Evolutionary conservation across 2,888 invertebrate genomes (phyloP).

Genomic region (Leucoma salicis): DNA sequence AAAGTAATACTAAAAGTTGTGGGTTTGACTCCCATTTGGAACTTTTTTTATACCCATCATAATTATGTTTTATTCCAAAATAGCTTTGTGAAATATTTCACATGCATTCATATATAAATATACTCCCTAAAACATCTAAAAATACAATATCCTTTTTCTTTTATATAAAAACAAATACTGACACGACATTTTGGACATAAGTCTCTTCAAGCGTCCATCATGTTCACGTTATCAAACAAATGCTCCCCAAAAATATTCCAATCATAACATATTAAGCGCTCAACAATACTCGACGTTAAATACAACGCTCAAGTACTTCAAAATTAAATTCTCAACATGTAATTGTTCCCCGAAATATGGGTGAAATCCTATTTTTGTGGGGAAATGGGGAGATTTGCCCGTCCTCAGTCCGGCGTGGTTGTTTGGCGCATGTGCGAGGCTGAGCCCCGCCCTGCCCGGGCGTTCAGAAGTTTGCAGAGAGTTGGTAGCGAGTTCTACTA

Average conservation of each 20-base stretch:
- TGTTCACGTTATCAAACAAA: neutral
- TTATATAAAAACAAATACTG: no score
- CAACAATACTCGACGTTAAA: conserved; percentile 29
- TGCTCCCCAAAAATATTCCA: conserved; percentile 11
- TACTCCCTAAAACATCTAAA: no score
- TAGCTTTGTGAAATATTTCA: no score
- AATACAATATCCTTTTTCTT: no score
- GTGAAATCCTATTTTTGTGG: conserved; percentile 39
- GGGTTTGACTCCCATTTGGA: no score
- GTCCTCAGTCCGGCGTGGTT: conserved; percentile 16
- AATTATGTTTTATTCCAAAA: no score
- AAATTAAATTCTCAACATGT: conserved; percentile 53
- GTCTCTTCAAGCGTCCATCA: neutral
- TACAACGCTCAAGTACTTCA: conserved; percentile 43
- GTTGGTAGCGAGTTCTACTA: conserved; percentile 22
- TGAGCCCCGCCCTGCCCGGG: conserved; percentile 72
- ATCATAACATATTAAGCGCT: conserved; percentile 22
- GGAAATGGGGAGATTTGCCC: conserved; percentile 15
- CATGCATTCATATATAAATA: no score
- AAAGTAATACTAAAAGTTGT: no score
- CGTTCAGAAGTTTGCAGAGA: conserved; percentile 20
- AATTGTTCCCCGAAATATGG: conserved; percentile 57
- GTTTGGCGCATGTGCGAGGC: conserved; percentile 56
- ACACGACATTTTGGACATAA: neutral
- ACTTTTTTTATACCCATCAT: no score